These are phyloP conservation scores for Haemorhous mexicanus DNA, from an alignment of 2,113 vertebrate genomes.

Conservation along the genomic window DNA sequence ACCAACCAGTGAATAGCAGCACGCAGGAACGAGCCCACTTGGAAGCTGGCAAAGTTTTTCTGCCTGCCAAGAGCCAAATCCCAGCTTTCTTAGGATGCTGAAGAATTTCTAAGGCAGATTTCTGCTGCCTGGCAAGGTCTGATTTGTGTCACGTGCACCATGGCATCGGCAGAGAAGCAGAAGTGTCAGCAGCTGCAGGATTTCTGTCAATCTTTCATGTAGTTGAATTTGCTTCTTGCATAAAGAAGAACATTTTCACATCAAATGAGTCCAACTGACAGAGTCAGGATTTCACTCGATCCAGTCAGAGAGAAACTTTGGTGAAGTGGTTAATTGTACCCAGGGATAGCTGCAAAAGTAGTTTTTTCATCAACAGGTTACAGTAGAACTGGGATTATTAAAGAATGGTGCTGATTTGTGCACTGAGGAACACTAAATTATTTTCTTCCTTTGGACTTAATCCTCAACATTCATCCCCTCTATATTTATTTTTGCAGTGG, in stretches of 20 bases:
- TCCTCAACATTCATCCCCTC: background rate
- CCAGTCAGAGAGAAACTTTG: background rate
- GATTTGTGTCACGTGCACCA: background rate
- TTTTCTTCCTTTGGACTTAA: background rate
- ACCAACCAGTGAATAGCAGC: background rate
- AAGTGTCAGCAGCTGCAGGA: background rate
- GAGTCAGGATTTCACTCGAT: background rate
- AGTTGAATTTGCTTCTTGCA: background rate
- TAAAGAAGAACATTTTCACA: background rate
- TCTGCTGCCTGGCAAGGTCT: background rate
- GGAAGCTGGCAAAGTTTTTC: background rate
- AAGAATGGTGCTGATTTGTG: background rate
- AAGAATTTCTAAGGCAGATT: background rate
- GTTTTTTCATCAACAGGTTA: background rate
- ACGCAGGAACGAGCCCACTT: background rate
- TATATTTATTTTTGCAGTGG: background rate
- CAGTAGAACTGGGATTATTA: background rate
- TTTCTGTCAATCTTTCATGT: background rate
- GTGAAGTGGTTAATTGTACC: background rate
- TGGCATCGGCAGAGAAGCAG: background rate
- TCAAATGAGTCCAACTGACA: background rate
- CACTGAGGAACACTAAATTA: background rate
- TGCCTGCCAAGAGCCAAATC: background rate
- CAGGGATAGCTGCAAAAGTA: background rate
- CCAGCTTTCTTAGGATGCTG: background rate